Evolutionary conservation across 2,888 invertebrate genomes (phyloP), one percentile per base, ranked within the genome.

Genomic region (Zaprionus obscuricornis): DNA sequence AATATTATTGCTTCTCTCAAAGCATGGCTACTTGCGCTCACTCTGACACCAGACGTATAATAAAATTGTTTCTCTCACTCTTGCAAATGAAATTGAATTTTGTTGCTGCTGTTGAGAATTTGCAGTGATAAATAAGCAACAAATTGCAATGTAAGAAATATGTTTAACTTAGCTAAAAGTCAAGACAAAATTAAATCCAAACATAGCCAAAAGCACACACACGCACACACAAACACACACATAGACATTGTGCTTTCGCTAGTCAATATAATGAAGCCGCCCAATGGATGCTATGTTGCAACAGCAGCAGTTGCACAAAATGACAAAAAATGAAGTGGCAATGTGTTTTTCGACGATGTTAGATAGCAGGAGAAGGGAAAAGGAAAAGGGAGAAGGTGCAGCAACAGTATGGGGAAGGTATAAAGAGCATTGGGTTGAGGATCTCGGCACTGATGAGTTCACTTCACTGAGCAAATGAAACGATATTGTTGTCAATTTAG

Each of bases 401-500:
- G 1, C 29, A 4, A 5, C 14, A 3, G 26, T 17, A 5, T 22
- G 22, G 29, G 4, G 11, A 1, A 8, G 31, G 8, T n/a, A 66
- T 66, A 67, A 66, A 66, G 8, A 14, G 40, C 13, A 13, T 11
- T 6, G 31, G 31, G 36, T 2, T n/a, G 2, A 36, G 71, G 56
- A 74, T 68, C 65, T 45, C 43, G 42, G 54, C 74, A 84, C 84
- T 81, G 79, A 79, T 79, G 79, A 79, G 79, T 79, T 79, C 79
- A 79, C 79, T 84, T 79, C 84, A 84, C 63, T 77, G 79, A 81
- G 81, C 79, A 79, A 79, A 79, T 84, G 79, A 79, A 79, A 83
- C 81, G 79, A 79, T 79, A 79, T 79, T 79, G 84, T 79, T 79
- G 84, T 79, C 81, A 79, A 79, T 79, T 79, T 79, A 79, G 85